Evolutionary conservation across 92 coral and sea anemone genomes (phyloP).

Genomic region (Isaurus tuberculatus): DNA sequence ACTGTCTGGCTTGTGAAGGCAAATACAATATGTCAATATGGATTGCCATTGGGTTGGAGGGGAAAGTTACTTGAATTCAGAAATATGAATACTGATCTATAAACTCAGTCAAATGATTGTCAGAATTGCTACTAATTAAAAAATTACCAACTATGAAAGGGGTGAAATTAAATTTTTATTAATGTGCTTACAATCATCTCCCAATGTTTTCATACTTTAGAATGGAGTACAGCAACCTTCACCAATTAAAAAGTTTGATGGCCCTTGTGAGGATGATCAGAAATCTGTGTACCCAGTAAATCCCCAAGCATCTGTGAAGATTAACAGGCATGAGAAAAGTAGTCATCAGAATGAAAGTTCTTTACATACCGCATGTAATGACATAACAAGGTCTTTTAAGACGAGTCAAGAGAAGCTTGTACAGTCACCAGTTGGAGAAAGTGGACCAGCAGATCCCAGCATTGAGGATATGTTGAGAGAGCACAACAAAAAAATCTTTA

Average conservation of each 20-base stretch:
- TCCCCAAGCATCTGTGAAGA: neutral
- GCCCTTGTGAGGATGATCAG: neutral
- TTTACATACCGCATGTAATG: neutral
- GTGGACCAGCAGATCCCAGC: conserved; percentile 15
- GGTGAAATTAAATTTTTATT: neutral
- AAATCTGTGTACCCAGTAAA: neutral
- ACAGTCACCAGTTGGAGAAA: neutral
- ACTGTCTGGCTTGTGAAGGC: too few species aligned
- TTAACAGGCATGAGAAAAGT: neutral
- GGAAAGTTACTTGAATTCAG: too few species aligned
- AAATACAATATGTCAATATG: too few species aligned
- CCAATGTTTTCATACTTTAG: neutral
- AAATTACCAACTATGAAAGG: neutral
- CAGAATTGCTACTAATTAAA: too few species aligned
- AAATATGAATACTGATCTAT: too few species aligned
- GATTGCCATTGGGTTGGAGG: too few species aligned
- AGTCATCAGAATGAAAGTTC: too few species aligned
- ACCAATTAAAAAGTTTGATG: neutral
- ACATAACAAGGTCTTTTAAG: neutral
- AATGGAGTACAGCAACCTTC: neutral
- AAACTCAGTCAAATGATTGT: too few species aligned
- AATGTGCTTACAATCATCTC: neutral
- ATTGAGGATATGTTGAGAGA: conserved; percentile 26
- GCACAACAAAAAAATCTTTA: conserved; percentile 17
- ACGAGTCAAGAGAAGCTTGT: neutral